phyloP scores from a whole-genome alignment of 1,140 invertebrate genomes.

The Euwallacea fornicatus region DNA sequence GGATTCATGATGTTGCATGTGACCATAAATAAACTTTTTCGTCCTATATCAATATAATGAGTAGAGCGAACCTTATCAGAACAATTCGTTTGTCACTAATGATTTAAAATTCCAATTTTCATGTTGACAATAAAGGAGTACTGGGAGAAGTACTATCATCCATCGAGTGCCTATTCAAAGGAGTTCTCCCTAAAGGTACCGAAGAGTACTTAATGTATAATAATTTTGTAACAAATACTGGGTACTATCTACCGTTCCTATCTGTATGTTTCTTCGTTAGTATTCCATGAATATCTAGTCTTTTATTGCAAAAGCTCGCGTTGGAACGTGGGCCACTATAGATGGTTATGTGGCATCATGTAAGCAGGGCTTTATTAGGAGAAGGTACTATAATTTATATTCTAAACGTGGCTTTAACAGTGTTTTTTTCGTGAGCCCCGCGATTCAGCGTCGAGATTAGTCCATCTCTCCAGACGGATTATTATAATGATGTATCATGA shows the following conservation, averaged over 20 bases:
- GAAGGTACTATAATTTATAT: constrained; percentile 16
- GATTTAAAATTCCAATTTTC: background rate
- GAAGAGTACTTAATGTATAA: too few species aligned
- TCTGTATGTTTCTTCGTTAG: background rate
- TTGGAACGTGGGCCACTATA: constrained; percentile 21
- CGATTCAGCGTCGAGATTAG: constrained; percentile 20
- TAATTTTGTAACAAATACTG: too few species aligned
- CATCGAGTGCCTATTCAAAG: too few species aligned
- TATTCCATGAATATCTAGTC: constrained; percentile 7
- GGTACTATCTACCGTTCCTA: too few species aligned
- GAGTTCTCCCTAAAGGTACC: too few species aligned
- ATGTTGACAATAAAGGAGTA: background rate
- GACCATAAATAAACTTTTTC: too few species aligned
- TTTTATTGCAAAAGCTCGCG: constrained; percentile 28
- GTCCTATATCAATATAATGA: too few species aligned
- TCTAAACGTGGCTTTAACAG: constrained; percentile 18
- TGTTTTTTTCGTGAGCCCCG: constrained; percentile 10
- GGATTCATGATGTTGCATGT: too few species aligned
- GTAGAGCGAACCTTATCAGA: too few species aligned
- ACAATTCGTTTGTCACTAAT: too few species aligned
- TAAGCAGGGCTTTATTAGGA: constrained; percentile 23
- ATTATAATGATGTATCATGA: too few species aligned
- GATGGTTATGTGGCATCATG: constrained; percentile 21
- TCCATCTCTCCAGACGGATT: background rate
- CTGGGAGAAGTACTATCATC: background rate